phyloP scores from a whole-genome alignment of 1,140 invertebrate genomes.

The Dysdera silvatica region DNA sequence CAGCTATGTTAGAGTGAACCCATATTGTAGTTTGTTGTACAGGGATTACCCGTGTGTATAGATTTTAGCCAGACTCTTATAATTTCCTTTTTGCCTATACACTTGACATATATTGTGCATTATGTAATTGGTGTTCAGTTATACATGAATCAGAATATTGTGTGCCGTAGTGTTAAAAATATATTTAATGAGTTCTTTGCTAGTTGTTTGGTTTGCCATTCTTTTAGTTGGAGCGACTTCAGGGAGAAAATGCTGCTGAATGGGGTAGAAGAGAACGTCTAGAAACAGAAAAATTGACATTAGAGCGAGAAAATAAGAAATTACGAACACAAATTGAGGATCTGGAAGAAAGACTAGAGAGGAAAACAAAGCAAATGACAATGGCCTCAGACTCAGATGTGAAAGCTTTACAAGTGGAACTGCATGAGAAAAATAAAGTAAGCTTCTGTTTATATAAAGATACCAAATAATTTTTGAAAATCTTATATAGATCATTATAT shows the following conservation, averaged over 20 bases:
- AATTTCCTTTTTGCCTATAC: too few species aligned
- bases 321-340: slow-evolving; percentile 71
- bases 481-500: neutral
- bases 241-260: slow-evolving; percentile 84
- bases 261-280: slow-evolving; percentile 83
- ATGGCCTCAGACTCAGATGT: slow-evolving; percentile 52
- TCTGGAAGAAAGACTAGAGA: slow-evolving; percentile 61
- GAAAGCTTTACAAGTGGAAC: slow-evolving; percentile 61
- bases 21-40: too few species aligned
- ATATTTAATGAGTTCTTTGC: slow-evolving; percentile 8
- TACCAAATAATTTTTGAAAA: neutral
- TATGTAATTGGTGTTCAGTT: neutral
- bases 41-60: too few species aligned
- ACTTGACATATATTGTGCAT: neutral
- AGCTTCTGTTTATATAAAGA: neutral
- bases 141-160: neutral
- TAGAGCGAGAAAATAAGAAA: slow-evolving; percentile 85
- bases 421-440: slow-evolving; percentile 64
- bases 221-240: slow-evolving; percentile 64
- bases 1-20: too few species aligned
- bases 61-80: too few species aligned
- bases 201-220: slow-evolving; percentile 21
- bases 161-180: neutral
- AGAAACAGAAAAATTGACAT: slow-evolving; percentile 75
- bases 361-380: slow-evolving; percentile 43